Evolutionary conservation across 2,888 invertebrate genomes (phyloP).

Genomic region (Eremobia ochroleuca): DNA sequence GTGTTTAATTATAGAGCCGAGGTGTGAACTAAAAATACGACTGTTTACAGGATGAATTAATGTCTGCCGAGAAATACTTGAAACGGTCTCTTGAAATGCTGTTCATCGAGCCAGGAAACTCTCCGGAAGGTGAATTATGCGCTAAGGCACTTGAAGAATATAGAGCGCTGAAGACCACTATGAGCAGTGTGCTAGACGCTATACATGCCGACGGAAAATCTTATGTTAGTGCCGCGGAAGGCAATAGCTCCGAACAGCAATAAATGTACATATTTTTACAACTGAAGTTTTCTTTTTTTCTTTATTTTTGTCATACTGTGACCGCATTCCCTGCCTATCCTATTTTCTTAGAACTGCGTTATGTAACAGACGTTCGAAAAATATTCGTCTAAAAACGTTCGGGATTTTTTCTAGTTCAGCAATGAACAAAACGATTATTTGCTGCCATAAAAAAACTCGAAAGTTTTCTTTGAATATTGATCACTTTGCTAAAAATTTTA

Average conservation of each 20-base stretch:
- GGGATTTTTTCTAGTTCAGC: not conserved
- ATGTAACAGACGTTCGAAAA: not conserved
- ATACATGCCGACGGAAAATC: constrained; percentile 82
- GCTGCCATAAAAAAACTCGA: not conserved
- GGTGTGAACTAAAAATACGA: constrained; percentile 11
- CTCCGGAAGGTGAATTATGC: constrained; percentile 94
- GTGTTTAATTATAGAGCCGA: constrained; percentile 3
- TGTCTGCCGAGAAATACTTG: constrained; percentile 90
- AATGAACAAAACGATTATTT: not conserved
- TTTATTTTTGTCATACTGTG: constrained; percentile 17
- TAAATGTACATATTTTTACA: constrained; percentile 23
- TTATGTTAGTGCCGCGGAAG: constrained; percentile 72
- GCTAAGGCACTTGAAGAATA: constrained; percentile 93
- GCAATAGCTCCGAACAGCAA: constrained; percentile 45
- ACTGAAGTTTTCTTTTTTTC: not conserved
- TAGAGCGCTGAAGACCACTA: constrained; percentile 90
- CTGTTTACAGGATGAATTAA: constrained; percentile 86
- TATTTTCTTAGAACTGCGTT: constrained; percentile 12
- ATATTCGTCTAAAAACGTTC: constrained; percentile 28
- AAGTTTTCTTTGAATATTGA: not conserved
- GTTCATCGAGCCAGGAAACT: constrained; percentile 93
- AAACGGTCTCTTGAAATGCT: constrained; percentile 92
- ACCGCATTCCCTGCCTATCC: constrained; percentile 44
- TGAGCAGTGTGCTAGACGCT: constrained; percentile 80
- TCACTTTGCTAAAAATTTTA: not conserved